Evolutionary conservation across 2,888 invertebrate species (phyloP), one percentile per base, ranked within the genome.

Genomic region (Drosophila nr. medialis): DNA sequence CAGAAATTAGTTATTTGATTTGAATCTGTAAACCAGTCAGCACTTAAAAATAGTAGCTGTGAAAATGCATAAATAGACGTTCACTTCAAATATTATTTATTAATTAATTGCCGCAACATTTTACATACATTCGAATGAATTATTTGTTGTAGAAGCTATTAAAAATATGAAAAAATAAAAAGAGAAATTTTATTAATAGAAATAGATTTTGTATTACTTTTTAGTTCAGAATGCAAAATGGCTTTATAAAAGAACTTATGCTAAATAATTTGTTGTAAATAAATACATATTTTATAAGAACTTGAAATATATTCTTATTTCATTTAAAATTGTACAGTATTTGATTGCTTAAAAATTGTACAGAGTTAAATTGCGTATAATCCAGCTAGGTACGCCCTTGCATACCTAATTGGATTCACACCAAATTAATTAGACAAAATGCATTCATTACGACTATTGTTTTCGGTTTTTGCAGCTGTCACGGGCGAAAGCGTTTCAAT

Each of bases 391-490:
- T 7, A 45, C 45, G 4, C 36, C n/a, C 27, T 8, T 45, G 45
- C 21, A 45, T 24, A 8, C 6, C 6, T 24, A 30, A 36, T 27
- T 49, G 48, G 56, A 56, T 65, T 55, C 30, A 49, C 45, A 72
- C 34, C 38, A 48, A 64, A 58, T 75, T 64, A 80, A 75, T 80
- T 70, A 58, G 63, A 27, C 54, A 65, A 75, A 70, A 64, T 64
- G 55, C 62, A 56, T 48, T 62, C 45, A 80, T 77, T 75, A 65
- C 49, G 49, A 13, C 59, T 59, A 75, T 64, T 75, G 69, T 64
- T 59, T 36, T 30, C 10, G 18, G 27, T 45, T 36, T 27, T 30
- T 30, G 53, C 34, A 53, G 15, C 30, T 48, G 45, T 18, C 45
- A 32, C 21, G 54, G 30, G 21, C 30, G 7, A 36, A 54, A 45